Base-by-base conservation (phyloP, 1,140 invertebrate species). In the Lasaia peninsularis region DNA sequence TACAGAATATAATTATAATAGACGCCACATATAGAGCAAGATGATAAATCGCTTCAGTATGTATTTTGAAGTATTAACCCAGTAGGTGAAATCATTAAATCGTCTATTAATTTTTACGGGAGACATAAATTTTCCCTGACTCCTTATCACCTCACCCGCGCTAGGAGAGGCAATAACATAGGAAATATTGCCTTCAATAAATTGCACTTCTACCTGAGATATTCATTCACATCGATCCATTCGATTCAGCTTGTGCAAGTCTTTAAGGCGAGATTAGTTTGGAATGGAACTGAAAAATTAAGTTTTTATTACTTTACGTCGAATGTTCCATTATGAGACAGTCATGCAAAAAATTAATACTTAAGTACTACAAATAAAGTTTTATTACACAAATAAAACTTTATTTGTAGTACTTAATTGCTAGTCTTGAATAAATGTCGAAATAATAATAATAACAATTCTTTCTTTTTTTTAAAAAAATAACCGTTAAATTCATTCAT, bases 31-130 rank as follows among this genome's bases (percentile, higher is more conserved):
- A 6, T 28, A 2, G 8, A 28, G 8, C 5, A 0, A 28, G 8
- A 28, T 28, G 8, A 28, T 28, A 28, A 28, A 44, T 44, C 37
- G 37, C 37, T 44, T 10, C 8, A 28, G 18, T 8, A 3, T 40
- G 14, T 31, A 2, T 10, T 14, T 24, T 34, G n/a, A 20, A 11
- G 16, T 12, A 12, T 52, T 16, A 31, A 24, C 12, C 4, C 31
- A 20, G 12, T 33, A 34, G 14, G 20, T 14, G 14, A 4, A 21
- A 35, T 40, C 35, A 55, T 55, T 55, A 55, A 24, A 55, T 40
- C 35, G 35, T 16, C 52, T 40, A 55, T 55, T 55, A 55, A 55
- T 55, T 55, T 54, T 54, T 54, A 54, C 35, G 52, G 24, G 12
- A 14, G 20, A n/a, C 20, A 54, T 54, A 54, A 37, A 54, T 54